Percentiles rank a stretch among this genome's conserved stretches.
Evolutionary conservation across 2,113 vertebrate species (phyloP).

Genomic region (Psettodes erumei): DNA sequence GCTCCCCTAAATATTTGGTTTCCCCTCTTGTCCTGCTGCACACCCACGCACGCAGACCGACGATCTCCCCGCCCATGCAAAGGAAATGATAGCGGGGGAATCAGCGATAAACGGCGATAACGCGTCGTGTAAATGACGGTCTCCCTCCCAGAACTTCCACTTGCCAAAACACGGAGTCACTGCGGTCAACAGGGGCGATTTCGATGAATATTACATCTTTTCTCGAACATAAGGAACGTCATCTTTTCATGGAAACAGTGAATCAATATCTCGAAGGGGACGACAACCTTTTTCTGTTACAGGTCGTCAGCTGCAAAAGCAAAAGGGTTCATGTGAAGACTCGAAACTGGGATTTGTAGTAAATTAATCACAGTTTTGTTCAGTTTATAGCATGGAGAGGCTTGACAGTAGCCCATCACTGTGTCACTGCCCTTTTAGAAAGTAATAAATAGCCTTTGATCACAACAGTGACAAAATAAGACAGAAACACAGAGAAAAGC

Average conservation of each 20-base stretch:
- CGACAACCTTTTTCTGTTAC: not conserved
- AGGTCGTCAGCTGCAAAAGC: constrained; percentile 4
- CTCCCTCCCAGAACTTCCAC: constrained; percentile 34
- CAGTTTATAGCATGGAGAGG: not conserved
- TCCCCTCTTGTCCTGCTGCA: constrained; percentile 24
- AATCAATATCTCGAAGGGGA: constrained; percentile 31
- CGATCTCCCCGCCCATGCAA: constrained; percentile 31
- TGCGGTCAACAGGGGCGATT: constrained; percentile 29
- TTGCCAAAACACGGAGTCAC: constrained; percentile 53
- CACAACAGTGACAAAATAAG: not conserved
- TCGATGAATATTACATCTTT: constrained; percentile 59
- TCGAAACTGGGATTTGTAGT: not conserved
- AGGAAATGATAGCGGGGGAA: not conserved
- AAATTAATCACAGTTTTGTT: not conserved
- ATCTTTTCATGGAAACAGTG: constrained; percentile 53
- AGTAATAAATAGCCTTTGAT: not conserved
- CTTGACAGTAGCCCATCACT: not conserved
- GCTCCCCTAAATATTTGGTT: constrained; percentile 61
- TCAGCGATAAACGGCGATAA: too few relatives aligned
- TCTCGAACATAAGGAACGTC: constrained; percentile 5
- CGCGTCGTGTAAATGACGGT: constrained; percentile 51
- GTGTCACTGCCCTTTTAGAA: not conserved
- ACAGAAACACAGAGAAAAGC: not conserved
- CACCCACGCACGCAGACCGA: constrained; percentile 12
- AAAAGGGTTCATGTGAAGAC: not conserved